Evolutionary conservation across 2,888 invertebrate species (phyloP).

Genomic region (Agrochola macilenta): DNA sequence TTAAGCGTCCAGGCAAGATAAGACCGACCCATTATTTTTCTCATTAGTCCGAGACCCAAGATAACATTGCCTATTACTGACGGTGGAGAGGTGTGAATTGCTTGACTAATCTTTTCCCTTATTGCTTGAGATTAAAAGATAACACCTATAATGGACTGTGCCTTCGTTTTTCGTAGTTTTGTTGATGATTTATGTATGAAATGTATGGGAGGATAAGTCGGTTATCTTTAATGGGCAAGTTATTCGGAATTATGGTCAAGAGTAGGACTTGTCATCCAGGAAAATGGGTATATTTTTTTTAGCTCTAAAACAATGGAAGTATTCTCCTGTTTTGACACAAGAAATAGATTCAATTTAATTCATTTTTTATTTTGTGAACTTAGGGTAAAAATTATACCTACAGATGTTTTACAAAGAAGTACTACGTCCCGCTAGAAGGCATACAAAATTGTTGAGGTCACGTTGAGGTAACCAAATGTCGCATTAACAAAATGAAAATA

Average conservation of each 20-base stretch:
- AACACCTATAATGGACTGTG: constrained; percentile 60
- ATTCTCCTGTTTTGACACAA: not conserved
- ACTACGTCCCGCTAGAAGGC: too few relatives aligned
- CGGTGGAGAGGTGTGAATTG: constrained; percentile 67
- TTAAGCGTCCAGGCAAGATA: constrained; percentile 66
- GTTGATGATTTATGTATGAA: constrained; percentile 45
- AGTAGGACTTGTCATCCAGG: too few relatives aligned
- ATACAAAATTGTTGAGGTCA: too few relatives aligned
- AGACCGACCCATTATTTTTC: constrained; percentile 68
- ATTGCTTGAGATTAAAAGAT: constrained; percentile 73
- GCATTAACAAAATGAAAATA: too few relatives aligned
- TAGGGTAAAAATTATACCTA: too few relatives aligned
- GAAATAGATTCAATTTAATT: too few relatives aligned
- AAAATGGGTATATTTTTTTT: too few relatives aligned
- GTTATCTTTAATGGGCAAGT: not conserved
- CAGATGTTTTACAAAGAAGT: too few relatives aligned
- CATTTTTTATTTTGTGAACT: too few relatives aligned
- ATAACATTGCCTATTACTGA: constrained; percentile 67
- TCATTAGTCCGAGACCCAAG: constrained; percentile 66
- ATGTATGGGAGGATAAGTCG: not conserved
- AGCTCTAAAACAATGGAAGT: too few relatives aligned
- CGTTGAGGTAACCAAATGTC: too few relatives aligned
- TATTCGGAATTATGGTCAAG: not conserved
- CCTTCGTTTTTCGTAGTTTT: constrained; percentile 58
- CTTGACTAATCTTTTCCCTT: constrained; percentile 71